A percentile compares a stretch with the other conserved stretches of the same genome.
These are phyloP conservation scores for Cichladusa arquata DNA, from an alignment of 2,113 vertebrate species.

Conservation along the genomic window DNA sequence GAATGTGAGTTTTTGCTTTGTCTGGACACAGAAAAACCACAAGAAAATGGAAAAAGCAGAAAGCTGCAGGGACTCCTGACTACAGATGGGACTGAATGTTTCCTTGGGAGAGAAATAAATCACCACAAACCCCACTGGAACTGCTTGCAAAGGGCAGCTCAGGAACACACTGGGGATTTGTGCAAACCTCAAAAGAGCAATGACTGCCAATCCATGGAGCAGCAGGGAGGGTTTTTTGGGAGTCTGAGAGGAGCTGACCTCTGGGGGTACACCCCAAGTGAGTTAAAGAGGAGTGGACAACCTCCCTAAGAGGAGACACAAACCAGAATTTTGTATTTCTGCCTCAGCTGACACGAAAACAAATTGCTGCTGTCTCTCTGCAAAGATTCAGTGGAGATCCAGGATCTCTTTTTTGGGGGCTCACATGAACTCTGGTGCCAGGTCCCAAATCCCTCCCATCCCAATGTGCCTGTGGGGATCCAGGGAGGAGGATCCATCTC, in stretches of 20 bases:
- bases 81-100: neutral
- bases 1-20: neutral
- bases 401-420: neutral
- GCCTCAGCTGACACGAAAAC: neutral
- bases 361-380: neutral
- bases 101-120: neutral
- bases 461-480: neutral
- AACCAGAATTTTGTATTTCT: neutral
- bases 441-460: neutral
- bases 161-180: fast-evolving
- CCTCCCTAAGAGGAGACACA: neutral
- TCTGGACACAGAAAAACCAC: neutral
- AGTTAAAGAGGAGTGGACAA: neutral
- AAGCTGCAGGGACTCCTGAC: neutral
- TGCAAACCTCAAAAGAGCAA: fast-evolving
- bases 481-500: neutral
- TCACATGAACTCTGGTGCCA: neutral
- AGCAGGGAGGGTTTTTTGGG: neutral
- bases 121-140: neutral
- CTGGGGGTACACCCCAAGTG: neutral
- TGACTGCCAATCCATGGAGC: neutral
- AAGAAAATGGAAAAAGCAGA: neutral
- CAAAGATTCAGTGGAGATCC: neutral
- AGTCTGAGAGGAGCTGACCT: neutral
- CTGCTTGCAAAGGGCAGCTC: neutral